These are phyloP conservation scores for Sebastes melanostomus DNA, from an alignment of 2,797 vertebrate species.

Conservation along the genomic window DNA sequence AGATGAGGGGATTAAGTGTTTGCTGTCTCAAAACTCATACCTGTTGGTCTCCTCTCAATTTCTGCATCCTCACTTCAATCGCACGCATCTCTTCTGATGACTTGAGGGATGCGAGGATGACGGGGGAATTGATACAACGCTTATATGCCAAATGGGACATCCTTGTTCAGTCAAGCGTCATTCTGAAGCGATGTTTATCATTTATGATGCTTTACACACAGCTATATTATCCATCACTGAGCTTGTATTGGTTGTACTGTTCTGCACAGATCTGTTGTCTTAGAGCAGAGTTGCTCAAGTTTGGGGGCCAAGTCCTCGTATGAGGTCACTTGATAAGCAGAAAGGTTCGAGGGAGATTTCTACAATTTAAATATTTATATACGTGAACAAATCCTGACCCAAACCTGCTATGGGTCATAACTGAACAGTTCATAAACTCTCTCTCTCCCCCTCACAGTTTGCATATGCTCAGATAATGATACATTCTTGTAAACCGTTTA, in stretches of 20 bases:
- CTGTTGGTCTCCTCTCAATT: background rate
- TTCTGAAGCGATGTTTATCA: slow-evolving; percentile 14
- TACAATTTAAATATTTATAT: background rate
- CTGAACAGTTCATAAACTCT: background rate
- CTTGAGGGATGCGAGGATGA: background rate
- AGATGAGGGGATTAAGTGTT: slow-evolving; percentile 27
- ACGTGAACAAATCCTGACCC: background rate
- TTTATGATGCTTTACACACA: slow-evolving; percentile 8
- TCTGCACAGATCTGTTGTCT: background rate
- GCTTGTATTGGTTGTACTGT: background rate
- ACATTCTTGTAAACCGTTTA: background rate
- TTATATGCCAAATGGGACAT: background rate
- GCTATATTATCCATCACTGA: background rate
- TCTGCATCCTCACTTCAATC: background rate
- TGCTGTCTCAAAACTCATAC: slow-evolving; percentile 2
- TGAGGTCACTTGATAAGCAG: background rate
- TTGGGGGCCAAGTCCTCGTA: background rate
- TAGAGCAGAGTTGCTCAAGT: background rate
- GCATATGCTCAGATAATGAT: background rate
- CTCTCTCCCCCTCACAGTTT: background rate
- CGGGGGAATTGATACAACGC: background rate
- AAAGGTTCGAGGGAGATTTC: background rate
- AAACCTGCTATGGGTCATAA: background rate
- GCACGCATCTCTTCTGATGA: background rate
- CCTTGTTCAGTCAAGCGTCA: background rate